Base-by-base conservation (phyloP, 2,888 invertebrate species). In the Limnephilus rhombicus region DNA sequence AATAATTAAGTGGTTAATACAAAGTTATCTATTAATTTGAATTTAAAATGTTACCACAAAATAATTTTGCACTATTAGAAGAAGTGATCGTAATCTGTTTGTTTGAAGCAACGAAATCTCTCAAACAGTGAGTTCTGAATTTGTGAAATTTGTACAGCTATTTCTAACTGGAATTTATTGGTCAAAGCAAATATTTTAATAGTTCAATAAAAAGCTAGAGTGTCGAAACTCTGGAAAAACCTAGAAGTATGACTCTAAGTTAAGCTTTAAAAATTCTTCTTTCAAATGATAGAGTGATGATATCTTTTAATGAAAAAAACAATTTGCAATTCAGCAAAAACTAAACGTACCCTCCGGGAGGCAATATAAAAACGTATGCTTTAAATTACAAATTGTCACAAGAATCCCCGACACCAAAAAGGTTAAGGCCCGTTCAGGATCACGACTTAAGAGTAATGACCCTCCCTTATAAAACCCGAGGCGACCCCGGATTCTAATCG, bases 361-460 rank as follows among this genome's bases (percentile, higher is more conserved):
- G 83, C 18, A 24, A 9, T 24, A 83, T 41, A 83, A 37, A 83
- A 83, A 83, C 34, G 31, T 41, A 34, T 34, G 34, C 37, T 24
- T 83, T 83, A 83, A 34, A 83, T 83, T 83, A 34, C 83, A 83
- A 83, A 83, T 83, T 83, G 34, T 83, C 83, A 83, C 83, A 83
- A 83, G 83, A 83, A 83, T 83, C 83, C 83, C 37, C 37, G 41
- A 83, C 37, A 83, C 37, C 34, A 83, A 83, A 83, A 83, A 83
- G 83, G 83, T 83, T 83, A 83, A 83, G 83, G 83, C 37, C 83
- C 83, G 37, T 83, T 37, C 83, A 37, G 83, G 83, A 83, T 83
- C 83, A 83, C 83, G 83, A 34, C 83, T 83, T 83, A 83, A 83
- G 83, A 83, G 83, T 83, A 83, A 83, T 83, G 83, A 83, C 83